Conservation (phyloP, 2,797 vertebrate species). For the Amblyopsis hoosieri region DNA sequence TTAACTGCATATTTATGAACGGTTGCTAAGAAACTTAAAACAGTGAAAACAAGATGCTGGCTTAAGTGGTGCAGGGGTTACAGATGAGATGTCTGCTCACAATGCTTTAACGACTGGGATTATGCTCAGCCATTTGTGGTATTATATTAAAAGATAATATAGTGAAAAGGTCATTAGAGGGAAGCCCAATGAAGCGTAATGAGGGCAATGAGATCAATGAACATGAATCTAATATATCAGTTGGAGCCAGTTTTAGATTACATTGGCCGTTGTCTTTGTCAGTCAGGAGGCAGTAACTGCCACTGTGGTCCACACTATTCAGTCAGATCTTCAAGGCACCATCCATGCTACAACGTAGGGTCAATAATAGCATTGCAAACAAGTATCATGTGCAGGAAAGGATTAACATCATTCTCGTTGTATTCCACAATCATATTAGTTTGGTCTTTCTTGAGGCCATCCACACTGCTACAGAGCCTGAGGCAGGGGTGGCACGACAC, state of each 20-base stretch:
- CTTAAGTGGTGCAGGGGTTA: neutral
- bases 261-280: neutral
- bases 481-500: neutral
- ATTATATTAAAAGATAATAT: constrained; percentile 8
- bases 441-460: neutral
- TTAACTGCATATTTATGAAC: constrained; percentile 4
- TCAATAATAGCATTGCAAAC: no score
- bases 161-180: constrained; percentile 6
- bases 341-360: neutral
- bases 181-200: neutral
- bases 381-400: neutral
- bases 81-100: neutral
- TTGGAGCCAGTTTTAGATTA: neutral
- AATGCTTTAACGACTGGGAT: neutral
- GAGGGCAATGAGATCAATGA: neutral
- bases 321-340: neutral
- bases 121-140: neutral
- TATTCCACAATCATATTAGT: neutral
- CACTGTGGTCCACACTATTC: neutral
- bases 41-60: neutral
- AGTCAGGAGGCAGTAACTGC: constrained; percentile 1
- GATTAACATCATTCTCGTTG: neutral
- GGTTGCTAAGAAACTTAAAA: constrained; percentile 4
- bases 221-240: constrained; percentile 4
- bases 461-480: neutral